phyloP scores from a whole-genome alignment of 2,797 vertebrate genomes.

The Acestrorhynchus altus region DNA sequence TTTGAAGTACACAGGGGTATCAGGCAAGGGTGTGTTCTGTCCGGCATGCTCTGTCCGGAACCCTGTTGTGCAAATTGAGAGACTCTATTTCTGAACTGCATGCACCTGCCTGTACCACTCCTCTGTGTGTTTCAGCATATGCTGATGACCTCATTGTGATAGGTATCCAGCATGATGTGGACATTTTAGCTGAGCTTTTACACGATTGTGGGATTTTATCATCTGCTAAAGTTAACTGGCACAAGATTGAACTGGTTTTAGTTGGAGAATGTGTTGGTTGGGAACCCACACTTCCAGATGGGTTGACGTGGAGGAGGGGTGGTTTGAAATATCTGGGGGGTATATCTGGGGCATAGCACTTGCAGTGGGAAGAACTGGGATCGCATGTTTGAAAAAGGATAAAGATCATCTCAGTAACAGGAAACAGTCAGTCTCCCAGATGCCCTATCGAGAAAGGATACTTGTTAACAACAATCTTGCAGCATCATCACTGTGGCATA shows the following conservation, averaged over 20 bases:
- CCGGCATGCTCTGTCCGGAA: not conserved
- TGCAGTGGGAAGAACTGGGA: no score
- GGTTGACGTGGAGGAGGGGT: not conserved
- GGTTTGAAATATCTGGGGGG: conserved; percentile 2
- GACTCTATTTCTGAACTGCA: not conserved
- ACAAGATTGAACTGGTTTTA: not conserved
- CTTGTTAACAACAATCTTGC: not conserved
- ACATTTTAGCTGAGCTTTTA: not conserved
- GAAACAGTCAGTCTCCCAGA: not conserved
- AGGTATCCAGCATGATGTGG: not conserved
- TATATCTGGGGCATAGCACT: no score
- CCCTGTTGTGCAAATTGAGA: not conserved
- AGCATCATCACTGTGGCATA: not conserved
- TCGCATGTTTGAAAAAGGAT: no score
- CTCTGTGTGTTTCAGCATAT: not conserved
- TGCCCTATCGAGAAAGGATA: not conserved
- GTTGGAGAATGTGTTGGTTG: not conserved
- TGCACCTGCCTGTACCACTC: not conserved
- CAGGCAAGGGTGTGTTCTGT: not conserved
- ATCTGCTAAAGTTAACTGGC: conserved; percentile 1
- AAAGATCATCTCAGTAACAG: not conserved
- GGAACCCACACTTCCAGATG: not conserved
- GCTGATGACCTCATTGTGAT: not conserved
- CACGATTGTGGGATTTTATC: not conserved
- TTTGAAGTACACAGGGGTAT: no score